phyloP scores from a whole-genome alignment of 64 coral and sea anemone genomes.

The Stichodactyla mertensii region DNA sequence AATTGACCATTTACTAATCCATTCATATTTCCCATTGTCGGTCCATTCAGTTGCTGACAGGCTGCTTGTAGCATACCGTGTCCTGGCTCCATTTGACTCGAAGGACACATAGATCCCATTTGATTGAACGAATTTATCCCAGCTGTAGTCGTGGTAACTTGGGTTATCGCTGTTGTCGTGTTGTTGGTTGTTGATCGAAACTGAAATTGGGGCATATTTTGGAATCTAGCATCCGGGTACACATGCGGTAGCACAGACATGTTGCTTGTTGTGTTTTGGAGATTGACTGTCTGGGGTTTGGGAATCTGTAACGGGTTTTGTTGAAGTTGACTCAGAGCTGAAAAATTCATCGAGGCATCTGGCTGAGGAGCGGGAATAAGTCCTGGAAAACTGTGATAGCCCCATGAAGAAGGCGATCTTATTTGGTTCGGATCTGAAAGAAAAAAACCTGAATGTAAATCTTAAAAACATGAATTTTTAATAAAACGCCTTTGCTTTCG shows the following conservation, averaged over 20 bases:
- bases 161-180: slow-evolving; percentile 48
- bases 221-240: slow-evolving; percentile 82
- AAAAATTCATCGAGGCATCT: slow-evolving; percentile 68
- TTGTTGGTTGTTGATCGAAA: slow-evolving; percentile 74
- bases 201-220: slow-evolving; percentile 65
- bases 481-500: neutral
- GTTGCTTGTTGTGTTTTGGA: slow-evolving; percentile 69
- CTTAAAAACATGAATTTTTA: neutral
- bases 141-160: slow-evolving; percentile 47
- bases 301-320: slow-evolving; percentile 57
- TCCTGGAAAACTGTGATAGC: slow-evolving; percentile 74
- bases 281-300: slow-evolving; percentile 77
- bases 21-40: slow-evolving; percentile 45
- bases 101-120: slow-evolving; percentile 56
- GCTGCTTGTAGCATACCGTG: slow-evolving; percentile 61
- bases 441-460: neutral
- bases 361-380: slow-evolving; percentile 63
- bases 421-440: slow-evolving; percentile 79
- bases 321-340: slow-evolving; percentile 57
- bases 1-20: slow-evolving; percentile 64
- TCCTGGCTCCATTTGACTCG: slow-evolving; percentile 55
- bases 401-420: slow-evolving; percentile 79
- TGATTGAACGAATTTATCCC: slow-evolving; percentile 36
- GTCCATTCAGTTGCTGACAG: slow-evolving; percentile 69
- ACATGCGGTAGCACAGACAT: slow-evolving; percentile 80